phyloP scores from a whole-genome alignment of 2,888 invertebrate genomes.

The Acanthosepion lycidas region DNA sequence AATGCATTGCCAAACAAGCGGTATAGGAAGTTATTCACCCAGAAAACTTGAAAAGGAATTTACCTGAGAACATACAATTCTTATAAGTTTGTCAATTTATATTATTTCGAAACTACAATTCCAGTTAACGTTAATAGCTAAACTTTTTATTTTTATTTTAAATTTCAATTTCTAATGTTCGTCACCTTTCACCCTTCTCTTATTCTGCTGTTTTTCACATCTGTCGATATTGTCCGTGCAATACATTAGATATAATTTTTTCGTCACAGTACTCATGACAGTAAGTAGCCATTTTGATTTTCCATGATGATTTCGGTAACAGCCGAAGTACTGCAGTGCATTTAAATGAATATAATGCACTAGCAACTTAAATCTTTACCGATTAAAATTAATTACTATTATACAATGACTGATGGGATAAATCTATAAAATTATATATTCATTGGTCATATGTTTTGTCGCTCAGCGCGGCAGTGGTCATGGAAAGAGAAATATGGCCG shows the following conservation, averaged over 20 bases:
- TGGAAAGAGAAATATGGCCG: not conserved
- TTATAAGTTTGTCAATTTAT: constrained; percentile 12
- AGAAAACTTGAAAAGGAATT: constrained; percentile 17
- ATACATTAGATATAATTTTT: constrained; percentile 18
- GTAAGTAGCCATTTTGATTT: constrained; percentile 7
- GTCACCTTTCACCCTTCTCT: not conserved
- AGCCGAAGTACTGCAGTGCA: not conserved
- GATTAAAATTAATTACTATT: constrained; percentile 22
- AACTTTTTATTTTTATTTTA: not conserved
- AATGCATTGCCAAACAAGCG: not conserved
- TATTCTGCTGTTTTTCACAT: not conserved
- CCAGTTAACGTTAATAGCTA: constrained; percentile 11
- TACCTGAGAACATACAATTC: not conserved
- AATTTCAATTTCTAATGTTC: constrained; percentile 33
- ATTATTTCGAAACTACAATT: not conserved
- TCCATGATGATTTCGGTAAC: not conserved
- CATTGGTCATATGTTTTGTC: constrained; percentile 43
- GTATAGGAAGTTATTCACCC: constrained; percentile 11
- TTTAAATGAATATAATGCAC: not conserved
- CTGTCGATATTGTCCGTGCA: not conserved
- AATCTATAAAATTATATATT: constrained; percentile 44
- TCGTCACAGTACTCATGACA: not conserved
- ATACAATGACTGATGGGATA: not conserved
- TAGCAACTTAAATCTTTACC: not conserved
- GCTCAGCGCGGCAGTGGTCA: not conserved